These are phyloP conservation scores for Meles meles DNA, from an alignment of 2,113 vertebrate species.

Conservation along the genomic window DNA sequence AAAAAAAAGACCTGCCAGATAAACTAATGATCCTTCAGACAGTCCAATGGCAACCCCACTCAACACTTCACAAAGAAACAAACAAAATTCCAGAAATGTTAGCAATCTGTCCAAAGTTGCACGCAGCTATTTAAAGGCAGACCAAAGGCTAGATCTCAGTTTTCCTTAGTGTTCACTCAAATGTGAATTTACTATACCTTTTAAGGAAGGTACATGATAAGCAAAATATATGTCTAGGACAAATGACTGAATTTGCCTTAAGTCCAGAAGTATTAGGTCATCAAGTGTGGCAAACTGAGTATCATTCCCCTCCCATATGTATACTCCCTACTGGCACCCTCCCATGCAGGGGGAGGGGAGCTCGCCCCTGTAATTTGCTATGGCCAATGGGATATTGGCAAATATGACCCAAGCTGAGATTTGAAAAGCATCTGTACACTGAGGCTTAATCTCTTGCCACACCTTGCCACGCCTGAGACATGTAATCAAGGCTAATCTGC, in stretches of 20 bases:
- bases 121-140: not conserved
- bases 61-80: not conserved
- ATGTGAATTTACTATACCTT: not conserved
- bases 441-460: not conserved
- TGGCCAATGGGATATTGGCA: not conserved
- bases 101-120: not conserved
- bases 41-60: not conserved
- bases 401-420: not conserved
- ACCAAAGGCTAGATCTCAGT: not conserved
- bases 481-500: not conserved
- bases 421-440: not conserved
- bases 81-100: not conserved
- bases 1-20: not conserved
- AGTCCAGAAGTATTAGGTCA: not conserved
- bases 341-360: not conserved
- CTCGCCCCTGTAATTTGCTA: not conserved
- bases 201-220: not conserved
- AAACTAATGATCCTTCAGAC: not conserved
- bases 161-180: not conserved
- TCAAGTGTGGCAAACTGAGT: not conserved
- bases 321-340: not conserved
- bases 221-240: not conserved
- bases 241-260: not conserved
- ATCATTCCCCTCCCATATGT: not conserved
- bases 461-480: no score